Conservation (phyloP, 2,113 vertebrate genomes). For the Rafetus swinhoei region DNA sequence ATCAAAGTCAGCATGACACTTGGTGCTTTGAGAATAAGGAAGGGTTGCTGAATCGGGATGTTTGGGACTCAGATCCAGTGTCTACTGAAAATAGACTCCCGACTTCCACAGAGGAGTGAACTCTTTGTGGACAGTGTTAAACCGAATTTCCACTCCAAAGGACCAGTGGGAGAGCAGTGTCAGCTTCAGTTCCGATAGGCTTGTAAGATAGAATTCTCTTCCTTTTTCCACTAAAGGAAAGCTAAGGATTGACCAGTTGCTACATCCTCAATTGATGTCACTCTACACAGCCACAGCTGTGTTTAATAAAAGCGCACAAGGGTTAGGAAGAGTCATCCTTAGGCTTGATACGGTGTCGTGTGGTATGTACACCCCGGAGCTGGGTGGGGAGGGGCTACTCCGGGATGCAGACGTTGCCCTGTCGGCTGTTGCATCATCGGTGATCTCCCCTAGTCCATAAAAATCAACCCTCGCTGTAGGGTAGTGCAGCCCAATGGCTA, state of each 20-base stretch:
- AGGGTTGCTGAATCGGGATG: not conserved
- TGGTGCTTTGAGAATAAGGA: not conserved
- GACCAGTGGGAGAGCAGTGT: not conserved
- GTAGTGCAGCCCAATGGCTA: too few species aligned
- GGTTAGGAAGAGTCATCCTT: not conserved
- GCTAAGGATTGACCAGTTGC: not conserved
- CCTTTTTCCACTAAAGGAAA: not conserved
- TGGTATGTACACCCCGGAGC: too few species aligned
- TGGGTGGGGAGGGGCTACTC: too few species aligned
- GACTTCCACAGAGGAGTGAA: not conserved
- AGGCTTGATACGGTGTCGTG: not conserved
- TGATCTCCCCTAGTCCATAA: too few species aligned
- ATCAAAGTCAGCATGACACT: not conserved
- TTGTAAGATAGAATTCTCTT: not conserved
- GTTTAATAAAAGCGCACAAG: not conserved
- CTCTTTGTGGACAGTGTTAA: not conserved
- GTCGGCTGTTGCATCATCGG: too few species aligned
- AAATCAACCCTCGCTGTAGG: too few species aligned
- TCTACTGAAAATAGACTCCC: not conserved
- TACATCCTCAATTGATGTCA: not conserved
- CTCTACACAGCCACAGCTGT: not conserved
- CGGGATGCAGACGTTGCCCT: too few species aligned
- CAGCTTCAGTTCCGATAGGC: not conserved
- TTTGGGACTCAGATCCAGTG: fast-evolving
- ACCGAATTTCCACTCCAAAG: not conserved